phyloP scores from a whole-genome alignment of 2,888 invertebrate species.

The Papilio elwesi region DNA sequence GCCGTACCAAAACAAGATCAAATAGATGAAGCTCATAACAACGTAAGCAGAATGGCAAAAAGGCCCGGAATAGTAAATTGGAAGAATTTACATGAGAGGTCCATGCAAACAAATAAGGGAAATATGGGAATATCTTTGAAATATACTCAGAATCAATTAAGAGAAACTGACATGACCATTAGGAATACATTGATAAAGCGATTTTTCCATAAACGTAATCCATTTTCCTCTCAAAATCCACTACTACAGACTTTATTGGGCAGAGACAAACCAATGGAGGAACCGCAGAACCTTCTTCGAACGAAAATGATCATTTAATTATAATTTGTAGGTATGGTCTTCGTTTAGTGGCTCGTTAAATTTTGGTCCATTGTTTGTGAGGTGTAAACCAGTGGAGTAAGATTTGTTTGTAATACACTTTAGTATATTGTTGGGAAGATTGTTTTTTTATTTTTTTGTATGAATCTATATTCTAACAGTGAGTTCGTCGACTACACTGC shows the following conservation, averaged over 20 bases:
- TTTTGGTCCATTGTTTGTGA: conserved; percentile 33
- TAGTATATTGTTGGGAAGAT: conserved; percentile 1
- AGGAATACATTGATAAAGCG: conserved; percentile 69
- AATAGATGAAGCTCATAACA: conserved; percentile 31
- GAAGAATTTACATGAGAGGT: conserved; percentile 60
- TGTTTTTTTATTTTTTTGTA: not conserved
- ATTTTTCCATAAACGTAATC: conserved; percentile 71
- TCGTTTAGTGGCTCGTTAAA: conserved; percentile 32
- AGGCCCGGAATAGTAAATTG: conserved; percentile 57
- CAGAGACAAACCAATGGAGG: conserved; percentile 66
- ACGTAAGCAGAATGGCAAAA: conserved; percentile 40
- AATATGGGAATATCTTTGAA: conserved; percentile 58
- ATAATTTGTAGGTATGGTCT: conserved; percentile 51
- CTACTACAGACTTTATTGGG: conserved; percentile 69
- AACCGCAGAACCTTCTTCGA: conserved; percentile 57
- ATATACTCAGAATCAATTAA: conserved; percentile 60
- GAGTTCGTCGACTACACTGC: too few species aligned
- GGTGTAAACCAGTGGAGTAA: conserved; percentile 29
- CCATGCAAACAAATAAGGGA: conserved; percentile 51
- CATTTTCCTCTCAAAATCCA: conserved; percentile 71
- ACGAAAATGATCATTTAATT: conserved; percentile 60
- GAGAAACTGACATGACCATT: conserved; percentile 64
- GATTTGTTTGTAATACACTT: conserved; percentile 36
- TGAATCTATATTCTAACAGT: too few species aligned
- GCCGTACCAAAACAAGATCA: conserved; percentile 47